Evolutionary conservation across 2,797 vertebrate genomes (phyloP).

Genomic region (Zalophus californianus): DNA sequence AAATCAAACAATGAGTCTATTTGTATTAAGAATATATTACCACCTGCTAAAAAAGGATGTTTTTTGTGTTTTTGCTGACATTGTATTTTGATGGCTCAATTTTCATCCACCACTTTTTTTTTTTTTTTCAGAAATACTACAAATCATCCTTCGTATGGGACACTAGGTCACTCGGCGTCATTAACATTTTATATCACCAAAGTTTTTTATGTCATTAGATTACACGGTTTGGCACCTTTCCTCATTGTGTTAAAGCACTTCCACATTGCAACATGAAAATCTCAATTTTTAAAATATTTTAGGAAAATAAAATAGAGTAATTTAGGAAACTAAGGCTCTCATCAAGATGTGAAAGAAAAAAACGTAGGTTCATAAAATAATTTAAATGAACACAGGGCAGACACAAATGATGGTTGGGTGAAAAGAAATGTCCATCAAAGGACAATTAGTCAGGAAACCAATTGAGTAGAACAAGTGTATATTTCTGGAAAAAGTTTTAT

Average conservation of each 20-base stretch:
- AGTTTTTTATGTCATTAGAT: not conserved
- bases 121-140: not conserved
- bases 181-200: not conserved
- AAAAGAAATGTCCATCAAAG: not conserved
- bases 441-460: not conserved
- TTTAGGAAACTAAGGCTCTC: not conserved
- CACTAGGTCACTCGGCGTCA: not conserved
- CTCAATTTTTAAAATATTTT: not conserved
- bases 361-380: not conserved
- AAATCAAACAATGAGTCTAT: not conserved
- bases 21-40: not conserved
- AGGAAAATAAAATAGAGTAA: slow-evolving; percentile 2
- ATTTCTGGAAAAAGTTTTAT: not conserved
- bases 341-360: not conserved
- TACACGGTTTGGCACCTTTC: not conserved
- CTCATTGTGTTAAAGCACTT: not conserved
- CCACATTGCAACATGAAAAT: not conserved
- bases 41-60: not conserved
- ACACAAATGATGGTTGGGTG: not conserved
- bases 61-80: not conserved
- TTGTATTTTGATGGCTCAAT: not conserved
- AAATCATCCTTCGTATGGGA: not conserved
- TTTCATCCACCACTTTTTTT: not conserved
- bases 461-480: not conserved
- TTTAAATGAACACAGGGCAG: not conserved